These are phyloP conservation scores for Apolygus lucorum DNA, from an alignment of 1,140 invertebrate genomes.

Conservation along the genomic window DNA sequence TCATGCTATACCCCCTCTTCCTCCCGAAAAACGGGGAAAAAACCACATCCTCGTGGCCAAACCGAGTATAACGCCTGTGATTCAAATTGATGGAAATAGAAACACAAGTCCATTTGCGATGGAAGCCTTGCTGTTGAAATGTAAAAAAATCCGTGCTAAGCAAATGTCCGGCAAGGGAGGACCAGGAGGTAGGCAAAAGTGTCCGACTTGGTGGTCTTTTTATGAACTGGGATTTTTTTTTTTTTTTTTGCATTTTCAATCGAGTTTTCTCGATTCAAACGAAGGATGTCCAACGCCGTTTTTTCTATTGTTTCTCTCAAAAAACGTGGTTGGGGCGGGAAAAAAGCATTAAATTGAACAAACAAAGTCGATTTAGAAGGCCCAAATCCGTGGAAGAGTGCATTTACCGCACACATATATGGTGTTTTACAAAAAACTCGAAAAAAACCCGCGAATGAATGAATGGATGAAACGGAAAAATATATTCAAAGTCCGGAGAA, in stretches of 20 bases:
- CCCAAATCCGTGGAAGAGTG: neutral
- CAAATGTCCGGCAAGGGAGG: neutral
- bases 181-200: neutral
- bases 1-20: no score
- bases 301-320: neutral
- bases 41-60: neutral
- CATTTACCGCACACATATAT: neutral
- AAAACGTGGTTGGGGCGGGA: neutral
- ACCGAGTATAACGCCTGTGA: neutral
- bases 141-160: neutral
- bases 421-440: no score
- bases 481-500: neutral
- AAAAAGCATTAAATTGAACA: neutral
- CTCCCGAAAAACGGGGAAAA: no score
- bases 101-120: neutral
- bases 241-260: neutral
- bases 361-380: neutral
- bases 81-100: neutral
- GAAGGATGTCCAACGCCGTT: no score
- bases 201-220: neutral
- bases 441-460: no score
- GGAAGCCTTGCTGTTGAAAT: neutral
- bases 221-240: neutral
- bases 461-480: neutral
- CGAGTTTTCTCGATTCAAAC: no score